phyloP scores from a whole-genome alignment of 2,888 invertebrate species.

The Trachelus troglodyta region DNA sequence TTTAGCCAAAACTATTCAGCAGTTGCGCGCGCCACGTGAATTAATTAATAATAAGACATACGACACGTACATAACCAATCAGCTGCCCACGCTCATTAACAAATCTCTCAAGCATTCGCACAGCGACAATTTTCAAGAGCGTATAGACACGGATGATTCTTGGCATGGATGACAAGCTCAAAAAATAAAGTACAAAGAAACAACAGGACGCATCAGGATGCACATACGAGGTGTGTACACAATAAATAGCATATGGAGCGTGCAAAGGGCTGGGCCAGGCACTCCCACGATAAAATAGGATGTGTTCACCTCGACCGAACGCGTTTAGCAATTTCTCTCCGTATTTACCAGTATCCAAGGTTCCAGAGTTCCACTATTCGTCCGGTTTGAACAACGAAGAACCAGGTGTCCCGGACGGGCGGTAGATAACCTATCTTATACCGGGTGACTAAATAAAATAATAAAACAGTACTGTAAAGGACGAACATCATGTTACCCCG shows the following conservation, averaged over 20 bases:
- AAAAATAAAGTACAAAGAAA: neutral
- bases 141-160: neutral
- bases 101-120: neutral
- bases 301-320: constrained; percentile 6
- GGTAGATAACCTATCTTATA: constrained; percentile 5
- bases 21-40: neutral
- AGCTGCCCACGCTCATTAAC: neutral
- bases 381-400: neutral
- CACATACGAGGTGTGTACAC: constrained; percentile 31
- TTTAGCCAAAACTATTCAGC: neutral
- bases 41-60: neutral
- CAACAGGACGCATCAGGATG: neutral
- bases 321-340: constrained; percentile 1
- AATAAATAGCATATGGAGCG: constrained; percentile 50
- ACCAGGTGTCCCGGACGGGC: constrained; percentile 13
- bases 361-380: constrained; percentile 3
- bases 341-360: constrained; percentile 10
- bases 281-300: constrained; percentile 19
- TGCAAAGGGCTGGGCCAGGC: constrained; percentile 41
- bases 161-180: neutral
- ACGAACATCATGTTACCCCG: neutral
- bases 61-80: neutral
- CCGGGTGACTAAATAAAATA: neutral
- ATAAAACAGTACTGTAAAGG: neutral
- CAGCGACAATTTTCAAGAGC: neutral